These are phyloP conservation scores for Xestia xanthographa DNA, from an alignment of 2,888 invertebrate species.

Conservation along the genomic window DNA sequence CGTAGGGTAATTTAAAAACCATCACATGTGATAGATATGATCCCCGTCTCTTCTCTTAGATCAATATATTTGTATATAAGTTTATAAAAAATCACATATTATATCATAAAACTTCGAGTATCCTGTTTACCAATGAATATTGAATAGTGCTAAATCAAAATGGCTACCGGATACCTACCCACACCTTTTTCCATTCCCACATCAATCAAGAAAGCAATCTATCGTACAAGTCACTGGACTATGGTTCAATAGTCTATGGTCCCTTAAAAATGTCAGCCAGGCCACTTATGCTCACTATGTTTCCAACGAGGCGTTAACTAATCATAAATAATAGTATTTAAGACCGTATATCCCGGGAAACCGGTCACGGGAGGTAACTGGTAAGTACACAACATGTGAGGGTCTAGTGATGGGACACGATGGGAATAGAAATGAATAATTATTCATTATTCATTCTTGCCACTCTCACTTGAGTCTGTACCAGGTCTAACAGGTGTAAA, in stretches of 20 bases:
- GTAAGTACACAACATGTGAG: slow-evolving; percentile 39
- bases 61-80: neutral
- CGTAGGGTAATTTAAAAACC: no score
- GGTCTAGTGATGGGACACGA: slow-evolving; percentile 51
- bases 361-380: slow-evolving; percentile 43
- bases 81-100: neutral
- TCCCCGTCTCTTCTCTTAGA: neutral
- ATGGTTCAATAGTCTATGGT: slow-evolving; percentile 36
- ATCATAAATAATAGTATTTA: slow-evolving; percentile 61
- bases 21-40: neutral
- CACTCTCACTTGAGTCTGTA: neutral
- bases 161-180: neutral
- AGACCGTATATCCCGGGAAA: slow-evolving; percentile 46
- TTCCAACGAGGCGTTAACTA: slow-evolving; percentile 53
- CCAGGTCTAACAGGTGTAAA: neutral
- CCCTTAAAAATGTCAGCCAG: slow-evolving; percentile 47
- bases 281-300: slow-evolving; percentile 24
- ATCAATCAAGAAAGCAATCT: slow-evolving; percentile 54
- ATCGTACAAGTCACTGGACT: slow-evolving; percentile 22
- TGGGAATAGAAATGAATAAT: slow-evolving; percentile 10
- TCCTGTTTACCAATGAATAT: slow-evolving; percentile 44
- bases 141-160: slow-evolving; percentile 23
- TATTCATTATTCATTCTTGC: neutral
- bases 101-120: slow-evolving; percentile 26
- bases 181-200: slow-evolving; percentile 40